A percentile compares a stretch with the other conserved stretches of the same genome.
Evolutionary conservation across 2,888 invertebrate genomes (phyloP).

Genomic region (Erannis defoliaria): DNA sequence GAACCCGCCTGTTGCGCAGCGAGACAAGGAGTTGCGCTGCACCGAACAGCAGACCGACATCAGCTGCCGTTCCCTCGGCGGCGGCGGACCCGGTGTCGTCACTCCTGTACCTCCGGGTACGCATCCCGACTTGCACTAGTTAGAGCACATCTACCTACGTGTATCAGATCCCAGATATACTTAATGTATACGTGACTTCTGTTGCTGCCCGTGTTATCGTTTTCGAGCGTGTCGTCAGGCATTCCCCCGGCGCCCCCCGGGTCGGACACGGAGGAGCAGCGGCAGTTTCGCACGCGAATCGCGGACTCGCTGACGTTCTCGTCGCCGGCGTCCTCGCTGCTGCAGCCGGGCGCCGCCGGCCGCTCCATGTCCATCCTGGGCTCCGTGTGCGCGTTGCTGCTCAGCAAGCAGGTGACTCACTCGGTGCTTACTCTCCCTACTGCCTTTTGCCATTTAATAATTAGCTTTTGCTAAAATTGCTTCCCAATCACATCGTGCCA

Average conservation of each 20-base stretch:
- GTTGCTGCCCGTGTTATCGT: no score
- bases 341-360: constrained; percentile 58
- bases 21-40: constrained; percentile 67
- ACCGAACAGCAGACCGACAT: constrained; percentile 78
- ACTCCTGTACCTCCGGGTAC: neutral
- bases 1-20: constrained; percentile 39
- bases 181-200: no score
- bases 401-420: constrained; percentile 71
- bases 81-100: neutral
- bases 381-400: constrained; percentile 78
- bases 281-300: constrained; percentile 61
- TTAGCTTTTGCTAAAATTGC: no score
- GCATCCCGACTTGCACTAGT: neutral
- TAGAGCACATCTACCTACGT: no score
- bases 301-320: constrained; percentile 72
- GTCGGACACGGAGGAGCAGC: constrained; percentile 61
- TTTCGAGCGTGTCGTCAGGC: neutral
- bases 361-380: constrained; percentile 76
- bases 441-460: neutral
- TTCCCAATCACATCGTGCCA: no score
- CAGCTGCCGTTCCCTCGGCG: constrained; percentile 64
- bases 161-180: no score
- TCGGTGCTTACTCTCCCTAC: no score
- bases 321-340: constrained; percentile 68
- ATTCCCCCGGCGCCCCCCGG: constrained; percentile 42